Conservation (phyloP, 2,888 invertebrate genomes). For the Trichopoda pennipes region DNA sequence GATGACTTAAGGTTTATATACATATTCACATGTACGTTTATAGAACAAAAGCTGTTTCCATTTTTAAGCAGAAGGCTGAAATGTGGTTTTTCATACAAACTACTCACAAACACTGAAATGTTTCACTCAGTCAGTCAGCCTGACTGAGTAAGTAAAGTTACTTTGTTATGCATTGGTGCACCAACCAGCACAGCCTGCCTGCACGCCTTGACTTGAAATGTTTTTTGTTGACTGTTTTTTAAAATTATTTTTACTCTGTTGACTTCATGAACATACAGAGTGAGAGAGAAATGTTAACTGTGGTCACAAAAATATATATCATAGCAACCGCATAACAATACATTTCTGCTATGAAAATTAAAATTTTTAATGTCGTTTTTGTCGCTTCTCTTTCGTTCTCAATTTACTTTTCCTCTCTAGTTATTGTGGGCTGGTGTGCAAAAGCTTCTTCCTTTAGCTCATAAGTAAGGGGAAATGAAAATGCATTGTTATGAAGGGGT, state of each 20-base stretch:
- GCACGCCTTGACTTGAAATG: constrained; percentile 39
- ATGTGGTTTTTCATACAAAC: constrained; percentile 57
- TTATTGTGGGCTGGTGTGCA: constrained; percentile 15
- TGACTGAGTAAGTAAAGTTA: constrained; percentile 50
- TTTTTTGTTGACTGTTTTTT: constrained; percentile 35
- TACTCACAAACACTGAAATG: constrained; percentile 50
- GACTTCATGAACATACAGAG: constrained; percentile 45
- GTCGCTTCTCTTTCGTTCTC: constrained; percentile 39
- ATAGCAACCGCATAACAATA: constrained; percentile 31
- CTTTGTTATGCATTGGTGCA: constrained; percentile 34
- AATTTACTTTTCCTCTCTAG: neutral
- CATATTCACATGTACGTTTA: too few species aligned
- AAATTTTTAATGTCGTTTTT: constrained; percentile 53
- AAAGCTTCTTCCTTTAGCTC: constrained; percentile 28
- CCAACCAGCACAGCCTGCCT: constrained; percentile 12
- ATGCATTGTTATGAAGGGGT: constrained; percentile 66
- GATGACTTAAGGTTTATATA: neutral
- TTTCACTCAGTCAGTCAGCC: constrained; percentile 9
- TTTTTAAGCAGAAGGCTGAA: constrained; percentile 52
- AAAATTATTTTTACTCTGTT: constrained; percentile 23
- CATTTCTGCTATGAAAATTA: constrained; percentile 31
- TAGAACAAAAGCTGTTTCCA: constrained; percentile 23
- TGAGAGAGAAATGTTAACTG: constrained; percentile 8
- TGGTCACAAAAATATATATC: constrained; percentile 37
- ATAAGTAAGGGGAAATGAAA: constrained; percentile 64